Conservation (phyloP, 2,888 invertebrate species). For the Mamestra brassicae region DNA sequence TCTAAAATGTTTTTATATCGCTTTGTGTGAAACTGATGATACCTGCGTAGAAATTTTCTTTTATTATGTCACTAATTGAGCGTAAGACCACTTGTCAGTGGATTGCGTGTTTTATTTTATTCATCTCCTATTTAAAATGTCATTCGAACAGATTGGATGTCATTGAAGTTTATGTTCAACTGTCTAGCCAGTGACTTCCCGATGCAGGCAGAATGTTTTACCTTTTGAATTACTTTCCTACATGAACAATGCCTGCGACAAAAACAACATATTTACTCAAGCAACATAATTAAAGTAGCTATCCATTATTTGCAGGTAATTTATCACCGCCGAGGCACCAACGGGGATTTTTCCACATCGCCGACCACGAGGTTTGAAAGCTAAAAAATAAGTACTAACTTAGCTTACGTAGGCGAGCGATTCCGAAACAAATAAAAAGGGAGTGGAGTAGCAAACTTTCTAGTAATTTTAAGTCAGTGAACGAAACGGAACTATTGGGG, state of each 20-base stretch:
- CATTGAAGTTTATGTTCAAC: conserved; percentile 5
- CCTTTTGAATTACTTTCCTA: background rate
- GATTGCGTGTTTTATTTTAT: conserved; percentile 27
- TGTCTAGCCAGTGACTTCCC: background rate
- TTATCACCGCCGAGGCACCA: conserved; percentile 58
- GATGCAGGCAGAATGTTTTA: background rate
- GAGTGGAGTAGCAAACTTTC: conserved; percentile 77
- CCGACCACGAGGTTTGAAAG: conserved; percentile 65
- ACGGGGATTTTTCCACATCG: conserved; percentile 64
- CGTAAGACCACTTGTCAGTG: conserved; percentile 29
- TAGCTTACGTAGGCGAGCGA: conserved; percentile 71
- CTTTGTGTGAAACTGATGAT: conserved; percentile 23
- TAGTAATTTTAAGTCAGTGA: conserved; percentile 85
- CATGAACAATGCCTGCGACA: background rate
- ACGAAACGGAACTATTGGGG: conserved; percentile 82
- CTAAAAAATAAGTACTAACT: conserved; percentile 69
- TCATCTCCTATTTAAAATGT: conserved; percentile 33
- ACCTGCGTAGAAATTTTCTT: conserved; percentile 23
- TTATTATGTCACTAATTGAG: conserved; percentile 20
- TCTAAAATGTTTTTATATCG: conserved; percentile 27
- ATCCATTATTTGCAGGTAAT: conserved; percentile 75
- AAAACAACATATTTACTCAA: conserved; percentile 31
- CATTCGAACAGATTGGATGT: conserved; percentile 1
- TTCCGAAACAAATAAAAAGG: conserved; percentile 77
- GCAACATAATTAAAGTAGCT: conserved; percentile 58